Evolutionary conservation across 2,888 invertebrate species (phyloP).

Genomic region (Eupithecia abbreviata): DNA sequence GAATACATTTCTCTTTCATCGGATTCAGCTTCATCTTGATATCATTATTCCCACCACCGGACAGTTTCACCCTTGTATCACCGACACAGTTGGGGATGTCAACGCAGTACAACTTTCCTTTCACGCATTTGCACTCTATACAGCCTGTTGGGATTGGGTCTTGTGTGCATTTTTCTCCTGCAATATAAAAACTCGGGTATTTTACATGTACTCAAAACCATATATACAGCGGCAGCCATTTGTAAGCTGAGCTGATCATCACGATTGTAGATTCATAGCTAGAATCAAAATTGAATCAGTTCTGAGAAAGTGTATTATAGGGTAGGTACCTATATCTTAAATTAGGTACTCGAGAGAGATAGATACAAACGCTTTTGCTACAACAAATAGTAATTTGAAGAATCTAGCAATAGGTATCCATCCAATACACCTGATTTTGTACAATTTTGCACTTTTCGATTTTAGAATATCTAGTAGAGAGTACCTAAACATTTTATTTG

Average conservation of each 20-base stretch:
- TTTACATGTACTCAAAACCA: not conserved
- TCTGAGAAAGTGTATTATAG: too few relatives aligned
- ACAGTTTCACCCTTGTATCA: conserved; percentile 23
- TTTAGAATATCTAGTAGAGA: too few relatives aligned
- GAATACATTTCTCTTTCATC: conserved; percentile 52
- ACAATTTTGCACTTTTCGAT: too few relatives aligned
- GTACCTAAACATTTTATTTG: too few relatives aligned
- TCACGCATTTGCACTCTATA: conserved; percentile 50
- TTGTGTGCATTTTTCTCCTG: conserved; percentile 7
- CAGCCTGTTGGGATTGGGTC: conserved; percentile 39
- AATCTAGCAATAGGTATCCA: too few relatives aligned
- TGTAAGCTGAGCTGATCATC: not conserved
- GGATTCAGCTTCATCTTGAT: conserved; percentile 31
- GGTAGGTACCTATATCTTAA: too few relatives aligned
- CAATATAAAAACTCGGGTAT: not conserved
- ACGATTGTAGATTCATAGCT: too few relatives aligned
- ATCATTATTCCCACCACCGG: not conserved
- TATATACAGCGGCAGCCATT: not conserved
- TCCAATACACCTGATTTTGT: too few relatives aligned
- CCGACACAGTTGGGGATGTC: conserved; percentile 43
- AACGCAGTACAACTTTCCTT: conserved; percentile 43
- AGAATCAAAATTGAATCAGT: too few relatives aligned
- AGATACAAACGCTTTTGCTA: too few relatives aligned
- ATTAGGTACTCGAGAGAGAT: too few relatives aligned
- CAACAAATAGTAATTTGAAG: too few relatives aligned